Conservation (phyloP, 2,113 vertebrate species). For the Capricornis sumatraensis region DNA sequence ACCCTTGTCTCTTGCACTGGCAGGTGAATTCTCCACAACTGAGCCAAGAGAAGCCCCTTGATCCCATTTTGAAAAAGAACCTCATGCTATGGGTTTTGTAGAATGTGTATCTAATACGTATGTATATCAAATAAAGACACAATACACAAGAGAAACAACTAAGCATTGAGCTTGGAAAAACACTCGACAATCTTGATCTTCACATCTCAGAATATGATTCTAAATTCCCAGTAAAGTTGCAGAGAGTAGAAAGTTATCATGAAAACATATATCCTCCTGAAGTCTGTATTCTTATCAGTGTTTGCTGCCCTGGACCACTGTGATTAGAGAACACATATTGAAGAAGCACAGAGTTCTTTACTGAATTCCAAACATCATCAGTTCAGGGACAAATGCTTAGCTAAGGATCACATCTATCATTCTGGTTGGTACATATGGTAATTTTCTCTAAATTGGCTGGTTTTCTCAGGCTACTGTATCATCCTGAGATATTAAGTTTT, state of each 20-base stretch:
- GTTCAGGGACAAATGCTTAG: slow-evolving; percentile 54
- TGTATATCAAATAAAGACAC: neutral
- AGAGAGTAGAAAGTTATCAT: neutral
- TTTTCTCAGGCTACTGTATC: slow-evolving; percentile 72
- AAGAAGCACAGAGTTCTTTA: slow-evolving; percentile 27
- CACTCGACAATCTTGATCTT: neutral
- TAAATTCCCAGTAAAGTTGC: neutral
- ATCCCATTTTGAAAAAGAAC: neutral
- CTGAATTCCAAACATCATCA: slow-evolving; percentile 34
- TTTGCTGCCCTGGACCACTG: neutral
- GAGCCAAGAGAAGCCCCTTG: neutral
- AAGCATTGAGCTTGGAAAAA: neutral
- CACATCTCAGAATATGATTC: neutral
- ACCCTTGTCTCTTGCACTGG: neutral
- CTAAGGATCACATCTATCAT: slow-evolving; percentile 68
- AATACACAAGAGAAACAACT: neutral
- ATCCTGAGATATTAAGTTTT: slow-evolving; percentile 76
- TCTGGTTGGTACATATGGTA: slow-evolving; percentile 67
- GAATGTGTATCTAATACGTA: neutral
- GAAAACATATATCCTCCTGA: neutral
- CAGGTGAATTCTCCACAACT: neutral
- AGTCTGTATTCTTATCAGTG: neutral
- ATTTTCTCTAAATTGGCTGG: slow-evolving; percentile 72
- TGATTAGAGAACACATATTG: neutral
- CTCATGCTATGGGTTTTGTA: neutral